Percentiles rank a stretch among this genome's conserved stretches.
phyloP scores from a whole-genome alignment of 1,140 invertebrate genomes.

The Drosophila kanapiae region DNA sequence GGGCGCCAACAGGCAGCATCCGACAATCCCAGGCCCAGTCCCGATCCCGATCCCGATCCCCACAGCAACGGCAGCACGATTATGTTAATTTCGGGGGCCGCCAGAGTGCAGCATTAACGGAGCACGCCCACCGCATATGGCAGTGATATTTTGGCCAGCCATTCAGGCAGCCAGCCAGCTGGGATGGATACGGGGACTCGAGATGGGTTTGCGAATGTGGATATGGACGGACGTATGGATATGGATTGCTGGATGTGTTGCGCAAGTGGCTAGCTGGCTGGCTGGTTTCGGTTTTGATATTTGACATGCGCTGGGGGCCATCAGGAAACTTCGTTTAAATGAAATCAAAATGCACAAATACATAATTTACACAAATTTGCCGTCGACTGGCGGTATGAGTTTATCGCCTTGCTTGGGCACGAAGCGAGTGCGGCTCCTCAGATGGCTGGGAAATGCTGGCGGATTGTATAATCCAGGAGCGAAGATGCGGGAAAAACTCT shows the following conservation, averaged over 20 bases:
- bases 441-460: slow-evolving; percentile 36
- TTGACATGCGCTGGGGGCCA: slow-evolving; percentile 81
- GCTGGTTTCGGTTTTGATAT: slow-evolving; percentile 76
- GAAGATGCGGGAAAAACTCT: slow-evolving; percentile 11
- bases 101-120: slow-evolving; percentile 70
- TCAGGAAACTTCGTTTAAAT: slow-evolving; percentile 84
- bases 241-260: slow-evolving; percentile 70
- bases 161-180: slow-evolving; percentile 37
- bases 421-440: slow-evolving; percentile 24
- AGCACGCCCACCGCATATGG: slow-evolving; percentile 82
- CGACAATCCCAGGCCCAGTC: slow-evolving; percentile 11
- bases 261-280: slow-evolving; percentile 57
- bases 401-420: slow-evolving; percentile 50
- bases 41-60: slow-evolving; percentile 17
- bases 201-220: slow-evolving; percentile 43
- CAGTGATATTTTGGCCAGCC: slow-evolving; percentile 71
- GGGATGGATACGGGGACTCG: slow-evolving; percentile 46
- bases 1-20: slow-evolving; percentile 42
- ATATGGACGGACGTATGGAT: slow-evolving; percentile 46
- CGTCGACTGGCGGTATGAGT: slow-evolving; percentile 48
- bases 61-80: slow-evolving; percentile 63
- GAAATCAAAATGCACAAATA: slow-evolving; percentile 84
- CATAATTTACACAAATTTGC: slow-evolving; percentile 82
- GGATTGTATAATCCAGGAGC: slow-evolving; percentile 52
- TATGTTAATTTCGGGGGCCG: slow-evolving; percentile 75